A percentile compares a stretch with the other conserved stretches of the same genome.
Conservation (phyloP, 2,797 vertebrate species). For the Enteromius afrohamiltoni region DNA sequence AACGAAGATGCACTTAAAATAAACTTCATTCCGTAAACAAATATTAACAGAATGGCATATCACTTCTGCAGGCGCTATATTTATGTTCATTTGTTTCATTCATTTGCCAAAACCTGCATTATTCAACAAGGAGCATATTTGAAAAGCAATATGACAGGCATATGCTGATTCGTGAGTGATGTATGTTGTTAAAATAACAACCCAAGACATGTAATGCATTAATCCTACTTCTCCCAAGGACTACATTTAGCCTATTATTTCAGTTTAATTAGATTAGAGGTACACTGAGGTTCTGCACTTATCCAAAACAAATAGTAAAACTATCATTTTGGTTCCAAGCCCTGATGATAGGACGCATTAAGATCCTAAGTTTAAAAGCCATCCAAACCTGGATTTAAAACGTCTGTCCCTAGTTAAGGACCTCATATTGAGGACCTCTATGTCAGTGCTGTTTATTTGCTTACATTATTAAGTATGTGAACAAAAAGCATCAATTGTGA, state of each 20-base stretch:
- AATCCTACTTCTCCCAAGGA: neutral
- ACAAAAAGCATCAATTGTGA: slow-evolving; percentile 13
- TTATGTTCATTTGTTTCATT: neutral
- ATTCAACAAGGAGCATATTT: neutral
- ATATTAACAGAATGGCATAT: neutral
- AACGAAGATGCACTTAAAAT: neutral
- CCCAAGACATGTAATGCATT: neutral
- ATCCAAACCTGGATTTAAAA: neutral
- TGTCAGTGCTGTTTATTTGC: neutral
- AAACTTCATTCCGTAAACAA: neutral
- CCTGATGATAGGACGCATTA: neutral
- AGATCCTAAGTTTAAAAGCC: neutral
- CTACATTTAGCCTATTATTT: neutral
- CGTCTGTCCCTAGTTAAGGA: neutral
- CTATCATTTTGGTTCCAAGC: neutral
- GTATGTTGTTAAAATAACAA: neutral
- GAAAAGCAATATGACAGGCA: neutral
- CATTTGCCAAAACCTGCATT: neutral
- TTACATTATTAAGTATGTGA: neutral
- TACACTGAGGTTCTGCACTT: neutral
- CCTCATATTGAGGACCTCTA: neutral
- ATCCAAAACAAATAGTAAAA: neutral
- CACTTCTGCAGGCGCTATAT: neutral
- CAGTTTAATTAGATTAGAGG: neutral
- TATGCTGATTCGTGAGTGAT: neutral